Percentiles rank a stretch among this genome's conserved stretches.
Evolutionary conservation across 1,140 invertebrate genomes (phyloP).

Genomic region (Pteromalus puparum): DNA sequence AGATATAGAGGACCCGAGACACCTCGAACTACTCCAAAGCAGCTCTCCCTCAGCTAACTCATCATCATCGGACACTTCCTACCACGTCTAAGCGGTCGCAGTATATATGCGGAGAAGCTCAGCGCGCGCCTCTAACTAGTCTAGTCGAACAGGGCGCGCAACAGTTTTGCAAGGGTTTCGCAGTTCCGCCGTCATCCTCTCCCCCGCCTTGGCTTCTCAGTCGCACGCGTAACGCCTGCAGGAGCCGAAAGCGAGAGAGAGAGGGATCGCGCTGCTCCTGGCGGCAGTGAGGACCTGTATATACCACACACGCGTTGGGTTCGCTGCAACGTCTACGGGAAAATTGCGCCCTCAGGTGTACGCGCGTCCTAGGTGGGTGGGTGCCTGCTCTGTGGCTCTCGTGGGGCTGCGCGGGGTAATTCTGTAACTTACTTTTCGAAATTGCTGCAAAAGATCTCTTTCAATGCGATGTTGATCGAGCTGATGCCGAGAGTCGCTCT

Average conservation of each 20-base stretch:
- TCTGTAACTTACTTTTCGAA: background rate
- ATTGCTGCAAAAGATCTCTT: background rate
- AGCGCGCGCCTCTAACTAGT: background rate
- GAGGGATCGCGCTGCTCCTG: background rate
- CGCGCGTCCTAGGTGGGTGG: background rate
- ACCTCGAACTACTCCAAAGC: background rate
- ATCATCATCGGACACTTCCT: background rate
- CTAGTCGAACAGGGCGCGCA: conserved; percentile 5
- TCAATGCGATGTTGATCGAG: background rate
- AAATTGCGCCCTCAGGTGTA: conserved; percentile 65
- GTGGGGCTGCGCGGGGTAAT: background rate
- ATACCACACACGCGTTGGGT: background rate
- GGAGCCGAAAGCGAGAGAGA: background rate
- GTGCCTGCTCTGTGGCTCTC: background rate
- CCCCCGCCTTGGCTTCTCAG: conserved; percentile 26
- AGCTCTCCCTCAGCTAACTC: background rate
- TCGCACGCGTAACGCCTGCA: background rate
- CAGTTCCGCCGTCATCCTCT: conserved; percentile 20
- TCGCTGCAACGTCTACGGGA: conserved; percentile 53
- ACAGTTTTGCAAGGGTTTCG: conserved; percentile 10
- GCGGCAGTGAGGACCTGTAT: background rate
- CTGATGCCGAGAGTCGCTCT: no score
- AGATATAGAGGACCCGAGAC: background rate
- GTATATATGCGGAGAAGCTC: background rate
- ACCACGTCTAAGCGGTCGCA: background rate